These are phyloP conservation scores for Ashinkailepas kermadecensis DNA, from an alignment of 2,888 invertebrate species.

Conservation along the genomic window DNA sequence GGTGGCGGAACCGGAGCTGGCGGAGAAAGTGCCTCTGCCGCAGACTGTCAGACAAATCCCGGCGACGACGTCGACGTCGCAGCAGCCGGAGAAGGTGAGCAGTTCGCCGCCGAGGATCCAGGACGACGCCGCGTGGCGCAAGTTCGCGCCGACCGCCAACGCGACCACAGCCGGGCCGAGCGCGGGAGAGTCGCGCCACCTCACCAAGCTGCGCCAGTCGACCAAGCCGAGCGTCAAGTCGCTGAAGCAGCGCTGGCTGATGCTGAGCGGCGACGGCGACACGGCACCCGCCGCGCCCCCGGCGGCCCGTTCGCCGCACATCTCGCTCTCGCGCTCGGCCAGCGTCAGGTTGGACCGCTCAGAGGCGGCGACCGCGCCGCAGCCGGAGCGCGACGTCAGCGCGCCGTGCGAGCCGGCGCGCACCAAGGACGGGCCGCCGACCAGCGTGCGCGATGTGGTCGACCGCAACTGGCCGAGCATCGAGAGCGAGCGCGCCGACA, in stretches of 20 bases:
- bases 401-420: neutral
- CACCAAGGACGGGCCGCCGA: neutral
- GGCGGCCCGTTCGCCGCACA: neutral
- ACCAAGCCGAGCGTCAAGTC: conserved; percentile 6
- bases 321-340: neutral
- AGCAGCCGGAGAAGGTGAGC: neutral
- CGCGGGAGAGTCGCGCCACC: neutral
- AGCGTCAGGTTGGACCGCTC: neutral
- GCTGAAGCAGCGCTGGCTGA: conserved; percentile 5
- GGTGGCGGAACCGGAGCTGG: neutral
- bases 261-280: neutral
- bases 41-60: no score
- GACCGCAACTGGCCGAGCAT: conserved; percentile 17
- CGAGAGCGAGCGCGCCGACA: conserved; percentile 4
- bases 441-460: conserved; percentile 4
- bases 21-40: neutral
- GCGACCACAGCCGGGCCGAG: neutral
- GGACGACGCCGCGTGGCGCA: neutral
- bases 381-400: neutral
- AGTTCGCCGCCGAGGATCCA: neutral
- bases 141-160: neutral
- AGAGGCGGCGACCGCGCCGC: neutral
- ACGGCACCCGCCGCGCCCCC: no score
- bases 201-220: neutral
- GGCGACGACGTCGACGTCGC: neutral